Base-by-base conservation (phyloP, 2,888 invertebrate genomes). In the Ethmia dodecea region DNA sequence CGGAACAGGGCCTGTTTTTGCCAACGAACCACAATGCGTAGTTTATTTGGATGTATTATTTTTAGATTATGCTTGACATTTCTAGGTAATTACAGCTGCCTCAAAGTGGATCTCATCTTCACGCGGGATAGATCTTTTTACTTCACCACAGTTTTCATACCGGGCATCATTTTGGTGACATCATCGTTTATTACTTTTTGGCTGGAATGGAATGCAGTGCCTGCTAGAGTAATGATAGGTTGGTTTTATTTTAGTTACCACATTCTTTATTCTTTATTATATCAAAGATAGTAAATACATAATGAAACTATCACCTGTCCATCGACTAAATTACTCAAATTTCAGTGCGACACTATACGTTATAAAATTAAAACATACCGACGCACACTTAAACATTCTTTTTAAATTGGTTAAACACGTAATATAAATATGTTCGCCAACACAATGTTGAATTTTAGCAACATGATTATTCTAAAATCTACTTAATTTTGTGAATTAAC, bases 171-270 rank as follows among this genome's bases (percentile, higher is more conserved):
- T 88, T 91, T 97, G 89, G 97, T 97, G 80, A 96, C 96, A 60
- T 96, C 96, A 86, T 96, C 96, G 68, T 97, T 97, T 90, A 97
- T 97, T 87, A 96, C 96, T 71, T 97, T 97, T 90, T 97, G 96
- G 96, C 90, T 97, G 86, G 96, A 97, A 89, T 96, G 96, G 96
- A 97, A 97, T 88, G 96, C 96, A 61, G 96, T 96, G 71, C 96
- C 96, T 74, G 96, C 96, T 76, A 91, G 96, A 87, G 96, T 96
- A 71, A 96, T 97, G 96, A 96, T 97, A 89, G 94, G 95, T 95
- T 89, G 89, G 92, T 58, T 66, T 66, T 56, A 54, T 46, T 49
- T 48, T 22, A 3, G 22, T 22, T 3, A 5, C 3, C 3, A 1
- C n/a, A 9, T 22, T n/a, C n/a, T 6, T 22, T 8, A 22, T n/a